phyloP scores from a whole-genome alignment of 2,797 vertebrate genomes.

The Austrolebias charrua region DNA sequence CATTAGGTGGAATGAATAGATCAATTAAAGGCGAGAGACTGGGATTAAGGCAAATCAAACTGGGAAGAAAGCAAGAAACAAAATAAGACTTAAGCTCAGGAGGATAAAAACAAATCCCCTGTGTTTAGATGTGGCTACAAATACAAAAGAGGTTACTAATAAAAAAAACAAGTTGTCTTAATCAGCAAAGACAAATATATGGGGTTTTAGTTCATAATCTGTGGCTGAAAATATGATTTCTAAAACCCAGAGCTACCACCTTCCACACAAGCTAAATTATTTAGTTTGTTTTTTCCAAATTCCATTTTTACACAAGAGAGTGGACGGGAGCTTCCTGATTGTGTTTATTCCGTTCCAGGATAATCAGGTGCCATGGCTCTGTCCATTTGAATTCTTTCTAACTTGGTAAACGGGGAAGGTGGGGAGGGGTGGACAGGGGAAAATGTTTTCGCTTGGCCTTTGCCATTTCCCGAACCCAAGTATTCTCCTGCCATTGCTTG shows the following conservation, averaged over 20 bases:
- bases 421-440: slow-evolving; percentile 47
- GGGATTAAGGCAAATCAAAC: slow-evolving; percentile 94
- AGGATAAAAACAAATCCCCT: slow-evolving; percentile 7
- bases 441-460: slow-evolving; percentile 81
- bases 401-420: slow-evolving; percentile 55
- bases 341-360: slow-evolving; percentile 57
- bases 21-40: slow-evolving; percentile 93
- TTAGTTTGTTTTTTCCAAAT: slow-evolving; percentile 24
- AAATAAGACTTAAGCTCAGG: slow-evolving; percentile 43
- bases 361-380: slow-evolving; percentile 64
- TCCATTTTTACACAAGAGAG: slow-evolving; percentile 37
- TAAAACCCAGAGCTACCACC: slow-evolving; percentile 35
- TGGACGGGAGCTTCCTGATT: slow-evolving; percentile 63
- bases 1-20: slow-evolving; percentile 99
- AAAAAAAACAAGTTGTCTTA: slow-evolving; percentile 32
- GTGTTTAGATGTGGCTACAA: slow-evolving; percentile 35
- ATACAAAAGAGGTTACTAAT: slow-evolving; percentile 40
- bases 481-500: slow-evolving; percentile 83
- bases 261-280: slow-evolving; percentile 35
- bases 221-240: slow-evolving; percentile 12
- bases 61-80: slow-evolving; percentile 77
- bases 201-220: slow-evolving; percentile 18
- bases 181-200: slow-evolving; percentile 47
- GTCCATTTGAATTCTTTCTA: slow-evolving; percentile 68
- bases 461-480: slow-evolving; percentile 77